Percentiles rank a stretch among this genome's conserved stretches.
Evolutionary conservation across 2,888 invertebrate species (phyloP).

Genomic region (Crocallis elinguaria): DNA sequence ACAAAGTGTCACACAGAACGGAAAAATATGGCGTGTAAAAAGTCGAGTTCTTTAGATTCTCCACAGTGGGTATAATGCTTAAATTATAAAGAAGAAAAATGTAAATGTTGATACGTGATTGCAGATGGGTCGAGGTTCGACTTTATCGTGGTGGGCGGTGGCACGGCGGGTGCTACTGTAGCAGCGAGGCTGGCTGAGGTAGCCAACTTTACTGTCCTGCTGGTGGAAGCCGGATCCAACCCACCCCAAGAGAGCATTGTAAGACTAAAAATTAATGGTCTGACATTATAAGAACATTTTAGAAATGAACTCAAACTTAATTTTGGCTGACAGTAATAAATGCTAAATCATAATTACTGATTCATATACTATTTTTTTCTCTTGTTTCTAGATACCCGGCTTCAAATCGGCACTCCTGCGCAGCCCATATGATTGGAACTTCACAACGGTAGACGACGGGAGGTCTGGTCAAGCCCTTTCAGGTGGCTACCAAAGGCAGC

Average conservation of each 20-base stretch:
- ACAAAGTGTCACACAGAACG: too few species aligned
- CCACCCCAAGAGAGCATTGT: slow-evolving; percentile 70
- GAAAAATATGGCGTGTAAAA: too few species aligned
- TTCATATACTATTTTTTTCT: slow-evolving; percentile 8
- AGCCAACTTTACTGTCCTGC: slow-evolving; percentile 50
- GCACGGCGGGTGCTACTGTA: slow-evolving; percentile 65
- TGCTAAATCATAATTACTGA: not conserved
- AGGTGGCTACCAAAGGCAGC: slow-evolving; percentile 59
- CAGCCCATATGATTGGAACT: slow-evolving; percentile 70
- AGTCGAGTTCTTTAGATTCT: too few species aligned
- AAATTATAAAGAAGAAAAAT: too few species aligned
- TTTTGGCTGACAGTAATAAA: too few species aligned
- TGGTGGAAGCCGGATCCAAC: slow-evolving; percentile 71
- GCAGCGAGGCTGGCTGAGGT: slow-evolving; percentile 63
- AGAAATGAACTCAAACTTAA: too few species aligned
- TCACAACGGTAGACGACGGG: slow-evolving; percentile 59
- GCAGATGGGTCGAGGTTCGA: slow-evolving; percentile 64
- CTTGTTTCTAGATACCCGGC: slow-evolving; percentile 59
- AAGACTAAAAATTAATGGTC: too few species aligned
- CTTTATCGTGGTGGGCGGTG: slow-evolving; percentile 72
- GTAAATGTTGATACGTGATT: slow-evolving; percentile 4
- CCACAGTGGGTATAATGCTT: too few species aligned
- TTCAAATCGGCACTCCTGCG: slow-evolving; percentile 51
- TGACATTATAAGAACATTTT: too few species aligned
- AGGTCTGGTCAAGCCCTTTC: slow-evolving; percentile 59